These are phyloP conservation scores for Phortica magna DNA, from an alignment of 2,888 invertebrate genomes.

Conservation along the genomic window DNA sequence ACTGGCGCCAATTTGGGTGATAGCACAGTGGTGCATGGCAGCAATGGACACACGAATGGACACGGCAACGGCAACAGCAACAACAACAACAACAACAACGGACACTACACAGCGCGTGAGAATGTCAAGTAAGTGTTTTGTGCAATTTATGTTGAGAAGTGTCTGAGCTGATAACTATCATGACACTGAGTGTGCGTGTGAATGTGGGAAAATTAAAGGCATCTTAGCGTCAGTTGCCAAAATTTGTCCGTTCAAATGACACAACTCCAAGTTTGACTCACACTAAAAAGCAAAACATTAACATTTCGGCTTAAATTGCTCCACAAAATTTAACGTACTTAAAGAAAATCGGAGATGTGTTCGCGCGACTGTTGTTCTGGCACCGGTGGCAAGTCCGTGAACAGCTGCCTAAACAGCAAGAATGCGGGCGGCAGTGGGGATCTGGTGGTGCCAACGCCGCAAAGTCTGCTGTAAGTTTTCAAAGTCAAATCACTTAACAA, in stretches of 20 bases:
- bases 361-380: slow-evolving; percentile 61
- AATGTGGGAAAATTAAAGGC: too few relatives aligned
- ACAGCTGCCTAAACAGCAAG: slow-evolving; percentile 52
- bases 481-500: neutral
- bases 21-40: slow-evolving; percentile 45
- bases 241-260: too few relatives aligned
- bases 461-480: slow-evolving; percentile 59
- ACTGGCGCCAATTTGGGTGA: slow-evolving; percentile 58
- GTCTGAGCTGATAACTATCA: neutral
- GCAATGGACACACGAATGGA: slow-evolving; percentile 49
- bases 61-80: slow-evolving; percentile 37
- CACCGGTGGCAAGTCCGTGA: slow-evolving; percentile 44
- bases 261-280: too few relatives aligned
- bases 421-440: slow-evolving; percentile 4
- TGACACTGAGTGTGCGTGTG: too few relatives aligned
- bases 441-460: slow-evolving; percentile 58
- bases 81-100: slow-evolving; percentile 8
- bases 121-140: slow-evolving; percentile 54
- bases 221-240: too few relatives aligned
- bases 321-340: neutral
- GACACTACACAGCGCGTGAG: slow-evolving; percentile 54
- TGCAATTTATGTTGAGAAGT: neutral
- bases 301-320: too few relatives aligned
- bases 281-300: neutral
- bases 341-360: slow-evolving; percentile 49